Evolutionary conservation across 1,140 invertebrate genomes (phyloP), one percentile per base, ranked within the genome.

Genomic region (Zaprionus taronus): DNA sequence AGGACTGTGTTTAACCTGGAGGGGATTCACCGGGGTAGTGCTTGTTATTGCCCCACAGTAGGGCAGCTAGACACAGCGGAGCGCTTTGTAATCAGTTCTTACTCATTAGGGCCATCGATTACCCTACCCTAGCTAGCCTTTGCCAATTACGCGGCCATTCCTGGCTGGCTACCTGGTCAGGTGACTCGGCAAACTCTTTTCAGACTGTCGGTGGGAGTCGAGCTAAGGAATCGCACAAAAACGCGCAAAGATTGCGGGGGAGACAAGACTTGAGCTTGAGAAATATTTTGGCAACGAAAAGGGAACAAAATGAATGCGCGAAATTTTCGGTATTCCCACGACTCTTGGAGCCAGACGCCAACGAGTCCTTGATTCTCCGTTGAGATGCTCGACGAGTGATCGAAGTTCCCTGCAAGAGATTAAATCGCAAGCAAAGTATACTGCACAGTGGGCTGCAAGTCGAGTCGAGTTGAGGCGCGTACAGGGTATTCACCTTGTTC

Each of bases 211-310:
- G 71, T 77, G 78, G 78, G 78, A 80, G 78, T 73, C 67, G 56
- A 31, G 28, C 28, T 9, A 31, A 31, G 28, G 28, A 31, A 31
- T 31, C 58, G 61, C 47, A 62, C 53, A 36, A 80, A 83, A 67
- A 58, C 63, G 36, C 47, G 47, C 34, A 61, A 57, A 65, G 75
- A 79, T 81, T 55, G n/a, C 47, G 80, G 83, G 83, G 83, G 83
- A 87, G 83, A 86, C 83, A 83, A 87, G 70, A 80, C 72, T 20
- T 20, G 9, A 41, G 72, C 73, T 79, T 87, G 69, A 79, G 78
- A 89, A 83, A 47, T 47, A 9, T 82, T 71, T 83, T 68, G 62
- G 53, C 57, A 65, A 49, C 28, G 44, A 64, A 71, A 61, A 67
- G 36, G 15, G 41, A 58, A 47, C 17, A 41, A 26, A 60, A 58